Percentiles rank a stretch among this genome's conserved stretches.
Conservation (phyloP, 2,797 vertebrate species). For the Enteromius trimaculatus region DNA sequence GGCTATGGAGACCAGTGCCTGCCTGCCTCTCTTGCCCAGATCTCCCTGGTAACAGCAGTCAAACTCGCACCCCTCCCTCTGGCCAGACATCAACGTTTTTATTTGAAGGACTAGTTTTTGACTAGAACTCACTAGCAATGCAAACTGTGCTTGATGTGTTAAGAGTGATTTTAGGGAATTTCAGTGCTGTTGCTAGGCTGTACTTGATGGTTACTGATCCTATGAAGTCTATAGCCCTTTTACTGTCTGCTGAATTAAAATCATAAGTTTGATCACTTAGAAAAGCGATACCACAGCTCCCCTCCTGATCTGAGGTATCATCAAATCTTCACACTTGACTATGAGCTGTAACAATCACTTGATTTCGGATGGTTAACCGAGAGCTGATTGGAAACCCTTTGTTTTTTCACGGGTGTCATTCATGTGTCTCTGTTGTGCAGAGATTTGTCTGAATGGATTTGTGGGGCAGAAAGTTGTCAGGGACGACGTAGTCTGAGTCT, state of each 20-base stretch:
- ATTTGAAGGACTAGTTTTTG: conserved; percentile 12
- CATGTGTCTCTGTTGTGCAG: conserved; percentile 21
- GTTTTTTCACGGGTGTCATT: conserved; percentile 27
- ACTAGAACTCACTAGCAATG: neutral
- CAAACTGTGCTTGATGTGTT: neutral
- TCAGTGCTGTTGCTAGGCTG: conserved; percentile 3
- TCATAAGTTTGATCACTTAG: neutral
- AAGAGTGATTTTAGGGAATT: neutral
- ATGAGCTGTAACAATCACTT: neutral
- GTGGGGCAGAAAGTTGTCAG: conserved; percentile 35
- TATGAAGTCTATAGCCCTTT: neutral
- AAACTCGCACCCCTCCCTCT: conserved; percentile 42
- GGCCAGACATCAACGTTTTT: conserved; percentile 19
- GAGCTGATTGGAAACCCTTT: conserved; percentile 2
- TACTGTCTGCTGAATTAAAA: neutral
- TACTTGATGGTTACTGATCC: neutral
- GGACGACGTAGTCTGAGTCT: conserved; percentile 40
- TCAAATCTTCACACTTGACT: neutral
- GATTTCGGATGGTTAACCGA: conserved; percentile 21
- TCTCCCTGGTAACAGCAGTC: conserved; percentile 70
- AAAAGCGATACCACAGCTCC: neutral
- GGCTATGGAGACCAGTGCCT: conserved; percentile 54
- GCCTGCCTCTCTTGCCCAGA: conserved; percentile 58
- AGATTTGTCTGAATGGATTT: conserved; percentile 37
- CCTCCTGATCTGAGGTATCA: neutral